phyloP scores from a whole-genome alignment of 2,888 invertebrate species.

The Cerceris rybyensis region DNA sequence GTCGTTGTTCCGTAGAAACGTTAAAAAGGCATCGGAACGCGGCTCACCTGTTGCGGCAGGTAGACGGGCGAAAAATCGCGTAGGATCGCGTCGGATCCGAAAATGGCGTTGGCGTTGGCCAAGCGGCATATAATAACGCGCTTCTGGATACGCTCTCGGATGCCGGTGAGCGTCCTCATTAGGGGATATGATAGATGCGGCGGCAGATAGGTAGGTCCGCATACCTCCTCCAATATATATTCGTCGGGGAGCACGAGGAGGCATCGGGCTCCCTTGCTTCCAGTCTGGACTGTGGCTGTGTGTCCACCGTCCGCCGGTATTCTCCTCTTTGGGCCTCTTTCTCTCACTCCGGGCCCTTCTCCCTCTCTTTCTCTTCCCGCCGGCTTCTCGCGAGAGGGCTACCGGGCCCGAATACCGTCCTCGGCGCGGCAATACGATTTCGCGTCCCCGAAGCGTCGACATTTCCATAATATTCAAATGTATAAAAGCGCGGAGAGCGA shows the following conservation, averaged over 20 bases:
- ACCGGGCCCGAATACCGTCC: constrained; percentile 23
- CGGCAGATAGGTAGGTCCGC: constrained; percentile 63
- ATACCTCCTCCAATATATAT: constrained; percentile 65
- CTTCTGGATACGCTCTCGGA: constrained; percentile 50
- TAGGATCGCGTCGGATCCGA: constrained; percentile 30
- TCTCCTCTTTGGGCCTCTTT: constrained; percentile 2
- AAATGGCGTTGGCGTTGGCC: constrained; percentile 46
- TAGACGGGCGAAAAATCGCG: constrained; percentile 35
- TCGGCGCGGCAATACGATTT: constrained; percentile 46
- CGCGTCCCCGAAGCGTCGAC: constrained; percentile 58
- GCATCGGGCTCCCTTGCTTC: not conserved
- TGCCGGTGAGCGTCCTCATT: constrained; percentile 72
- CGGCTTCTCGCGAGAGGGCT: constrained; percentile 31
- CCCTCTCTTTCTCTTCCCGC: constrained; percentile 3
- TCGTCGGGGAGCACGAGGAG: constrained; percentile 27
- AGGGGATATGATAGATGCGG: constrained; percentile 78
- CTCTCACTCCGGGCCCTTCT: constrained; percentile 8
- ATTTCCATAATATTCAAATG: constrained; percentile 82
- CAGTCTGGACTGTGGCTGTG: constrained; percentile 1
- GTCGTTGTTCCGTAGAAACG: not conserved
- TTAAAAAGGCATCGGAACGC: constrained; percentile 20
- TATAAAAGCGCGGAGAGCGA: constrained; percentile 64
- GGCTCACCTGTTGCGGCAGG: constrained; percentile 50
- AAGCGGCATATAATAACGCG: constrained; percentile 66
- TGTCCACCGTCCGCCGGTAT: not conserved